Conservation (phyloP, 1,140 invertebrate genomes). For the Saccostrea echinata region DNA sequence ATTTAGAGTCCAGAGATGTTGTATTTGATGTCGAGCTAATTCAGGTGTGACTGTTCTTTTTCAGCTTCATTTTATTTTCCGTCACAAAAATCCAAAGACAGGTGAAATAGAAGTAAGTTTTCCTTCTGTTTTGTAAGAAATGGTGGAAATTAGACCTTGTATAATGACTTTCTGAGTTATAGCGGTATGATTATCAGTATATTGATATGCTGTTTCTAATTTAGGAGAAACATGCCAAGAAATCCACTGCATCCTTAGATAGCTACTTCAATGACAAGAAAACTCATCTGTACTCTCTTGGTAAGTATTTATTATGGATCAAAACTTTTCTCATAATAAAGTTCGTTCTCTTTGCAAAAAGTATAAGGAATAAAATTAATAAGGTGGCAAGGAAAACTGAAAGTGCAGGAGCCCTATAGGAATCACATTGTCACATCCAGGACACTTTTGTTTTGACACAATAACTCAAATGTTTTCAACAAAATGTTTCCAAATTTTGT, state of each 20-base stretch:
- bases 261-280: constrained; percentile 96
- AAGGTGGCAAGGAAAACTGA: too few species aligned
- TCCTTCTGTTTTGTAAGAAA: background rate
- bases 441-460: too few species aligned
- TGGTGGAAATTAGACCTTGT: background rate
- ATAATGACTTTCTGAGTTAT: background rate
- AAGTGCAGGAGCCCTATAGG: too few species aligned
- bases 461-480: too few species aligned
- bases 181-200: background rate
- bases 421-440: too few species aligned
- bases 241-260: constrained; percentile 91
- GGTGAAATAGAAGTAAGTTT: constrained; percentile 86
- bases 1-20: background rate
- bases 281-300: constrained; percentile 95
- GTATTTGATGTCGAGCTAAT: background rate
- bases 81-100: constrained; percentile 96
- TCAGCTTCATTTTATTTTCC: constrained; percentile 97
- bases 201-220: background rate
- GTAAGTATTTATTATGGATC: constrained; percentile 63
- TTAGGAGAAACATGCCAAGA: constrained; percentile 87
- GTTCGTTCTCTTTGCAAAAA: too few species aligned
- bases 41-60: constrained; percentile 63
- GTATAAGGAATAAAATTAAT: too few species aligned
- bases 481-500: too few species aligned
- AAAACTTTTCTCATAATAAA: too few species aligned